A percentile compares a stretch with the other conserved stretches of the same genome.
These are phyloP conservation scores for Sula dactylatra DNA, from an alignment of 2,113 vertebrate genomes.

Conservation along the genomic window DNA sequence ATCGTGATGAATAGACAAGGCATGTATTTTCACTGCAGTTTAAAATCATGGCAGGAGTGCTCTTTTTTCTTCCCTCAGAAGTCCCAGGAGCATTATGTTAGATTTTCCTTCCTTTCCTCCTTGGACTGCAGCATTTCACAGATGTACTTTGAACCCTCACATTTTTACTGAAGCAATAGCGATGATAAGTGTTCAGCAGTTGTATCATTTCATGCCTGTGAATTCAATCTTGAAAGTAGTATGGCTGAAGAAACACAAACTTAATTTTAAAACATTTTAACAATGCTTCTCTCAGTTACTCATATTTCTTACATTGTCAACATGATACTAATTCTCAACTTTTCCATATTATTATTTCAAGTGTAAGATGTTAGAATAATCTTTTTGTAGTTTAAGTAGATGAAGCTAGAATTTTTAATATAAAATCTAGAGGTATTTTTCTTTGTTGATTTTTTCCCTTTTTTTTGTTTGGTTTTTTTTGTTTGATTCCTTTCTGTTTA, in stretches of 20 bases:
- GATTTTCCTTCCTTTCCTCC: background rate
- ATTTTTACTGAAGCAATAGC: background rate
- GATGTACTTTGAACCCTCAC: background rate
- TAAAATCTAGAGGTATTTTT: background rate
- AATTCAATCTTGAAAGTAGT: background rate
- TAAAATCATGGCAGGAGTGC: background rate
- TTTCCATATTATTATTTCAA: background rate
- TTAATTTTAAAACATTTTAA: background rate
- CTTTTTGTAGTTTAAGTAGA: background rate
- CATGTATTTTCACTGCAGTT: background rate
- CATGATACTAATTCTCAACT: background rate
- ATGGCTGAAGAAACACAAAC: background rate
- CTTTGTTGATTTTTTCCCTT: background rate
- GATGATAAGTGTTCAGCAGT: background rate
- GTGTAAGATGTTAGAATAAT: background rate
- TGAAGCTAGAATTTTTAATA: background rate
- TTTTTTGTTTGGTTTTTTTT: background rate
- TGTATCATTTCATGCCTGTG: background rate
- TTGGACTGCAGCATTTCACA: background rate
- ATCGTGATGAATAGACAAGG: background rate
- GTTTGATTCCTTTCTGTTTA: background rate
- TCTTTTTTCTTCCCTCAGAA: background rate
- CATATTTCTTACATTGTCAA: background rate
- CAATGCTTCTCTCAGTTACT: background rate
- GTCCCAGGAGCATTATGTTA: background rate